Percentiles rank a stretch among this genome's conserved stretches.
Evolutionary conservation across 2,113 vertebrate genomes (phyloP).

Genomic region (Ivindomyrus marchei): DNA sequence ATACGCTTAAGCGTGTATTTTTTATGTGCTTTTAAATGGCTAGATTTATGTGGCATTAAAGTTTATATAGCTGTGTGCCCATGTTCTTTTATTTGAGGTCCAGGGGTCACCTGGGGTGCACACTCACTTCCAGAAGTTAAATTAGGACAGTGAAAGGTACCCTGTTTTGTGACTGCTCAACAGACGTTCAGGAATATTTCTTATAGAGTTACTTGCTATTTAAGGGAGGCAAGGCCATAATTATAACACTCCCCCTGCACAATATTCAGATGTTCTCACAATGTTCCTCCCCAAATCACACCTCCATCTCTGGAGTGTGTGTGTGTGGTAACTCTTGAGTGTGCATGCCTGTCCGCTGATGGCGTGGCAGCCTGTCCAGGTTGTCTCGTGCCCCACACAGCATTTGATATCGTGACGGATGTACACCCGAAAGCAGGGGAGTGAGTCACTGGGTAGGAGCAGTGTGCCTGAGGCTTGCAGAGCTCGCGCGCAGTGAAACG

Average conservation of each 20-base stretch:
- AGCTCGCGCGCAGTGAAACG: not conserved
- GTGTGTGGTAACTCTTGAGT: not conserved
- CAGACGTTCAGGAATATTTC: not conserved
- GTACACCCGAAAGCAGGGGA: not conserved
- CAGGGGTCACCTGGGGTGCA: not conserved
- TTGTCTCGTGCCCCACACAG: not conserved
- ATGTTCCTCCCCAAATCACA: not conserved
- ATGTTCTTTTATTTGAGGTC: not conserved
- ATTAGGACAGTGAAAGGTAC: not conserved
- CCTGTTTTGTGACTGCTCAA: not conserved
- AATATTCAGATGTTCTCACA: no score
- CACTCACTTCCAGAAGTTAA: not conserved
- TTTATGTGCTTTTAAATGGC: not conserved
- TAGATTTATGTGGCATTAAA: not conserved
- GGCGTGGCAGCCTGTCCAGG: not conserved
- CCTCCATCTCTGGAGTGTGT: not conserved
- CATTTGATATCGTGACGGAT: not conserved
- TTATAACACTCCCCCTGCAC: no score
- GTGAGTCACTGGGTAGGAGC: not conserved
- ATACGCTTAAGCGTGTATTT: not conserved
- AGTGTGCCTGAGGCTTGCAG: not conserved
- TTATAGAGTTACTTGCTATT: not conserved
- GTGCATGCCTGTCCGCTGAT: not conserved
- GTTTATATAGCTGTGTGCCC: not conserved
- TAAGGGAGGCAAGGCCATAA: not conserved